phyloP scores from a whole-genome alignment of 2,797 vertebrate species.

The Hoplostethus atlanticus region DNA sequence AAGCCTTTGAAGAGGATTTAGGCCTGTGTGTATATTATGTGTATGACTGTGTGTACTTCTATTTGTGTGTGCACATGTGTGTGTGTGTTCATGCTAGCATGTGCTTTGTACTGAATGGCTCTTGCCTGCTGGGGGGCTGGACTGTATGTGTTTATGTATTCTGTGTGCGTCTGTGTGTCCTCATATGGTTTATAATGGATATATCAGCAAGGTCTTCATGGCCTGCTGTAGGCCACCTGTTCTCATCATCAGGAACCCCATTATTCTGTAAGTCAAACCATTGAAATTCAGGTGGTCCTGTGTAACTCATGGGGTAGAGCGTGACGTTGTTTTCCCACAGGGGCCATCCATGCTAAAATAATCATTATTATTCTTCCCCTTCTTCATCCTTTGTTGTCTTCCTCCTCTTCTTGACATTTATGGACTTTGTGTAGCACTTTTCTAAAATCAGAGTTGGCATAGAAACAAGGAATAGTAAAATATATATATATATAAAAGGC shows the following conservation, averaged over 20 bases:
- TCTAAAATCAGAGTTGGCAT: no score
- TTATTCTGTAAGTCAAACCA: slow-evolving; percentile 30
- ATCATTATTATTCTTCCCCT: no score
- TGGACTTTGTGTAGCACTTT: no score
- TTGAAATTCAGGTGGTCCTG: slow-evolving; percentile 47
- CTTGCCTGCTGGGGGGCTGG: slow-evolving; percentile 24
- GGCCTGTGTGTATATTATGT: slow-evolving; percentile 43
- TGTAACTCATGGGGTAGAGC: slow-evolving; percentile 23
- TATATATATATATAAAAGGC: no score
- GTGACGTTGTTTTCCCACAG: background rate
- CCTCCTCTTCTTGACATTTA: no score
- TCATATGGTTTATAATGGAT: slow-evolving; percentile 60
- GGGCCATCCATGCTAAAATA: no score
- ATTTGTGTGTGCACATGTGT: slow-evolving; percentile 39
- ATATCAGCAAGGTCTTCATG: slow-evolving; percentile 43
- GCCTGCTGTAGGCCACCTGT: slow-evolving; percentile 75
- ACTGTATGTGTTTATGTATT: slow-evolving; percentile 53
- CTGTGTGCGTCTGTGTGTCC: slow-evolving; percentile 48
- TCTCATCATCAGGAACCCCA: slow-evolving; percentile 66
- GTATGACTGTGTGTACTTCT: slow-evolving; percentile 33
- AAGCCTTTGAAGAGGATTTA: slow-evolving; percentile 77
- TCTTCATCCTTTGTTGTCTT: no score
- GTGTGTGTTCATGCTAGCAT: slow-evolving; percentile 10
- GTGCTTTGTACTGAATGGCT: slow-evolving; percentile 47
- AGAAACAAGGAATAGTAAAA: no score